These are phyloP conservation scores for Rhagologus leucostigma DNA, from an alignment of 2,113 vertebrate species.

Conservation along the genomic window DNA sequence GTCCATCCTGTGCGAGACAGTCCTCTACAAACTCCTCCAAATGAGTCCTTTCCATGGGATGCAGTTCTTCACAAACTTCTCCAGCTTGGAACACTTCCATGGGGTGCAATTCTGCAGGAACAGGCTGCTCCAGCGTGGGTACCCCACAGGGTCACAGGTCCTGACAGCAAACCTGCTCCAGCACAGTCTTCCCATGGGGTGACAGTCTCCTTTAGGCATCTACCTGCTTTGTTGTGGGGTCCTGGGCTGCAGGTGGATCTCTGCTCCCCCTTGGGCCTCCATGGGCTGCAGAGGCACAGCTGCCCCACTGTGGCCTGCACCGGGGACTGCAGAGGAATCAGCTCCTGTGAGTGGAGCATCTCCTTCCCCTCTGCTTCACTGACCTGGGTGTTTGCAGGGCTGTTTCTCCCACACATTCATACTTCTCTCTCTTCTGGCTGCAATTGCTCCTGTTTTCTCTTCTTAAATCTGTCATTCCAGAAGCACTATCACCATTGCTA, in stretches of 20 bases:
- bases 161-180: not conserved
- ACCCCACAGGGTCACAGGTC: not conserved
- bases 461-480: not conserved
- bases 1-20: not conserved
- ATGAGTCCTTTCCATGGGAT: not conserved
- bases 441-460: not conserved
- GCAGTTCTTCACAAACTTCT: not conserved
- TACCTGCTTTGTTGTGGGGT: rapidly evolving
- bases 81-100: not conserved
- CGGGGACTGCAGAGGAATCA: not conserved
- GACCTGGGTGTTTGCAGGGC: not conserved
- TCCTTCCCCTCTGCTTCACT: not conserved
- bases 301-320: not conserved
- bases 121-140: rapidly evolving
- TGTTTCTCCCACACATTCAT: not conserved
- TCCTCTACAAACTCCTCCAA: not conserved
- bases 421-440: not conserved
- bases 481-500: no score
- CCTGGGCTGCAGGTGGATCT: not conserved
- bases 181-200: not conserved
- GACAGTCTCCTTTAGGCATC: not conserved
- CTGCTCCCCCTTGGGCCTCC: rapidly evolving
- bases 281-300: not conserved
- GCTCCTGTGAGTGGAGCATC: not conserved
- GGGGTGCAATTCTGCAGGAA: not conserved